Evolutionary conservation across 2,113 vertebrate genomes (phyloP).

Genomic region (Etia nguti): DNA sequence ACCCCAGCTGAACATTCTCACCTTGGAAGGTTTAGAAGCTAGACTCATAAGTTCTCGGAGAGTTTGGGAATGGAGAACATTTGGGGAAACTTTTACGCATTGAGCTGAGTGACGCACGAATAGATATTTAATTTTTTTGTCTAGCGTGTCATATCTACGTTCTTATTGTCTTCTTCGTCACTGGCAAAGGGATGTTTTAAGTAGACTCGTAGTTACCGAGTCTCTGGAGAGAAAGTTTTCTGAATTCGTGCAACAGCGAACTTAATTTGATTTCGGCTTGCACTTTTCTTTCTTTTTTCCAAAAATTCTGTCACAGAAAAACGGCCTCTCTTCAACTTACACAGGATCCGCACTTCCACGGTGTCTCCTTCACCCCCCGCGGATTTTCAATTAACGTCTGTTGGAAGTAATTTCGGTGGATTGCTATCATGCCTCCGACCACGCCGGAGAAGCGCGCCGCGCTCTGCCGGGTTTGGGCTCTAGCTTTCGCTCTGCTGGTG

Average conservation of each 20-base stretch:
- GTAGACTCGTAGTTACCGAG: slow-evolving; percentile 1
- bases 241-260: slow-evolving; percentile 32
- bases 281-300: neutral
- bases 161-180: neutral
- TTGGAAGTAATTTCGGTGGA: slow-evolving; percentile 34
- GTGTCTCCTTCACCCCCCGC: neutral
- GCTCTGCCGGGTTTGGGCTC: slow-evolving; percentile 64
- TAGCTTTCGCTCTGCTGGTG: slow-evolving; percentile 69
- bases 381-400: slow-evolving; percentile 14
- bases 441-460: slow-evolving; percentile 61
- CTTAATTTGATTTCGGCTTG: neutral
- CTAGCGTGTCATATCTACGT: neutral
- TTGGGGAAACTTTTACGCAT: slow-evolving; percentile 49
- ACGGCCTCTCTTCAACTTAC: neutral
- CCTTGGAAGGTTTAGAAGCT: slow-evolving; percentile 24
- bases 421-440: slow-evolving; percentile 69
- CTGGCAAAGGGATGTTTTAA: slow-evolving; percentile 20
- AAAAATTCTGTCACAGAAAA: neutral
- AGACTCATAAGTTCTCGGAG: slow-evolving; percentile 14
- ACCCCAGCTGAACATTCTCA: slow-evolving; percentile 40
- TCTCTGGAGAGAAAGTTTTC: slow-evolving; percentile 40
- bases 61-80: slow-evolving; percentile 31
- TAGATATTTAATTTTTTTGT: neutral
- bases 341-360: neutral
- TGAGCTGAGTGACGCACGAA: slow-evolving; percentile 25